These are phyloP conservation scores for Pagrus major DNA, from an alignment of 2,113 vertebrate species.

Conservation along the genomic window DNA sequence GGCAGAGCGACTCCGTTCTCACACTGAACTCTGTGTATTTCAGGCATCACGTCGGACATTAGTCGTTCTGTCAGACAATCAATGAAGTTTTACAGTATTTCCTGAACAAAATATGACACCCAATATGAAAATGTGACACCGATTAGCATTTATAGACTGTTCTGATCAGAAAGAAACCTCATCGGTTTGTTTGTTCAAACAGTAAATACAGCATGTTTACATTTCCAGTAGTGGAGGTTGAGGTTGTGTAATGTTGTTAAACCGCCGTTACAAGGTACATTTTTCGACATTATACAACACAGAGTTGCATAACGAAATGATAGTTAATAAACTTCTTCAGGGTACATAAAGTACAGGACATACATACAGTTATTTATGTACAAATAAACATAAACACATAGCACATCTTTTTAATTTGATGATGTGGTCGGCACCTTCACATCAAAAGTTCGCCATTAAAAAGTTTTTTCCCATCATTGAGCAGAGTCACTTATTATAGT, in stretches of 20 bases:
- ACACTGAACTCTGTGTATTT: conserved; percentile 6
- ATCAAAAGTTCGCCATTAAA: no score
- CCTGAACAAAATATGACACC: background rate
- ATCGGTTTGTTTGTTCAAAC: background rate
- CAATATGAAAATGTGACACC: background rate
- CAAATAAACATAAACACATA: no score
- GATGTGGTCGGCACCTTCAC: no score
- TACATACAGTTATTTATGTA: no score
- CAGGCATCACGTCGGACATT: background rate
- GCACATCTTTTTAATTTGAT: no score
- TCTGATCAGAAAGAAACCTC: no score
- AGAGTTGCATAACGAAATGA: no score
- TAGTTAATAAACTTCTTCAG: no score
- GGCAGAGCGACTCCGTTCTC: background rate
- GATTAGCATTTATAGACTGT: background rate
- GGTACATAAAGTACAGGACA: no score
- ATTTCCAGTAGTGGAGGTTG: background rate
- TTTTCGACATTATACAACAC: no score
- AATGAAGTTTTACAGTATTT: background rate
- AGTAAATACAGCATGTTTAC: background rate
- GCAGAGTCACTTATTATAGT: background rate
- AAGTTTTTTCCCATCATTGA: background rate
- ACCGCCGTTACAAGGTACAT: background rate
- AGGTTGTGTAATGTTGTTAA: background rate
- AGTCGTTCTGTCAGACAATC: background rate